Percentiles rank a stretch among this genome's conserved stretches.
Evolutionary conservation across 2,888 invertebrate species (phyloP).

Genomic region (Leucophora obtusa): DNA sequence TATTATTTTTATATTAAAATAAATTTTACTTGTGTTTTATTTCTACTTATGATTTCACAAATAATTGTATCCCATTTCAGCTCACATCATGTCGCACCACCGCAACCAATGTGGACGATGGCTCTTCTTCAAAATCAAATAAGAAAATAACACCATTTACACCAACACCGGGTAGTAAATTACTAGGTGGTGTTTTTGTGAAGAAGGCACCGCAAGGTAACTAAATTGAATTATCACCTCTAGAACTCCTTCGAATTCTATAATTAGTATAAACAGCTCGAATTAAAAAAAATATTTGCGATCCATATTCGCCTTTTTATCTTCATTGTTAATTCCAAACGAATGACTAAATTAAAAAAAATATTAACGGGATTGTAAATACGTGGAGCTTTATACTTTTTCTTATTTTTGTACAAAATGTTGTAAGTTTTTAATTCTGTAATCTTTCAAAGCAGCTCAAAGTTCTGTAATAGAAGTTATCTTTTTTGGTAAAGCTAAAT

Average conservation of each 20-base stretch:
- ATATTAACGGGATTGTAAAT: conserved; percentile 39
- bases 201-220: conserved; percentile 75
- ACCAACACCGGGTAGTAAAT: conserved; percentile 72
- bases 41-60: background rate
- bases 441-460: too few species aligned
- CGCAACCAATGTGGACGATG: conserved; percentile 64
- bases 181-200: conserved; percentile 77
- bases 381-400: conserved; percentile 13
- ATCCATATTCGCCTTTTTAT: background rate
- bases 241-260: background rate
- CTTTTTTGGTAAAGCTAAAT: too few species aligned
- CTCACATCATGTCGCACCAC: conserved; percentile 69
- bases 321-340: background rate
- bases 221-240: background rate
- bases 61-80: conserved; percentile 66
- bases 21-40: conserved; percentile 49
- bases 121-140: conserved; percentile 56
- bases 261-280: background rate
- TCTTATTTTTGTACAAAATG: conserved; percentile 36
- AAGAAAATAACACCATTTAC: conserved; percentile 73
- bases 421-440: background rate
- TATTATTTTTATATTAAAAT: conserved; percentile 11
- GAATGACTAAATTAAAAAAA: background rate
- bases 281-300: background rate
- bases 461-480: too few species aligned